A percentile compares a stretch with the other conserved stretches of the same genome.
phyloP scores from a whole-genome alignment of 2,888 invertebrate genomes.

The Lordiphosa andalusiaca region DNA sequence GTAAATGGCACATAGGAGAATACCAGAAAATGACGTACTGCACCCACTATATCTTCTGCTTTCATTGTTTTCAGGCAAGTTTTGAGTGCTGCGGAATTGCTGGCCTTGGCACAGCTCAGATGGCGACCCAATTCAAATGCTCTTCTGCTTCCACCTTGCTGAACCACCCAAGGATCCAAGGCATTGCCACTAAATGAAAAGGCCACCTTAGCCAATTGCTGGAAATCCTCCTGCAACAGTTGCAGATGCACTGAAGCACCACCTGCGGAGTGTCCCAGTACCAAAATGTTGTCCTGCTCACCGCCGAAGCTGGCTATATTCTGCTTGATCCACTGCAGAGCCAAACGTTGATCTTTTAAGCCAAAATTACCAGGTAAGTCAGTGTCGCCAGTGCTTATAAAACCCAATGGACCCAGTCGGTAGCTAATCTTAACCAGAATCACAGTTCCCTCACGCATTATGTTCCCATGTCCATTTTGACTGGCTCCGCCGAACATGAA shows the following conservation, averaged over 20 bases:
- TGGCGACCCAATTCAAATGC: constrained; percentile 83
- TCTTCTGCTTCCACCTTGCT: constrained; percentile 82
- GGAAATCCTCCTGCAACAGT: constrained; percentile 82
- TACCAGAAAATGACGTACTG: constrained; percentile 76
- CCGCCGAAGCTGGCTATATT: constrained; percentile 78
- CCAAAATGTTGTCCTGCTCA: constrained; percentile 83
- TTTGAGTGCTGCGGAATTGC: constrained; percentile 82
- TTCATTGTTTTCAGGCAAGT: constrained; percentile 85
- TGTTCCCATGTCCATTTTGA: constrained; percentile 81
- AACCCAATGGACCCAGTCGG: constrained; percentile 87
- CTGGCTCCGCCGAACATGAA: constrained; percentile 84
- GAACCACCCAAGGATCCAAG: constrained; percentile 84
- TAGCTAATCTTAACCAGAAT: constrained; percentile 87
- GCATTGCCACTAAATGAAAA: constrained; percentile 86
- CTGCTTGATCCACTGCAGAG: constrained; percentile 43
- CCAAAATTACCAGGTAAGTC: constrained; percentile 81
- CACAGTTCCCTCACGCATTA: constrained; percentile 84
- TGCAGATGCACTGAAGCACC: constrained; percentile 89
- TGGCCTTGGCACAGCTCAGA: constrained; percentile 83
- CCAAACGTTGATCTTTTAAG: constrained; percentile 53
- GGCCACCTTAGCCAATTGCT: constrained; percentile 44
- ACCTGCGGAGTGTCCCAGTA: constrained; percentile 87
- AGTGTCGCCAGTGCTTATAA: constrained; percentile 87
- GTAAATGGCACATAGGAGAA: constrained; percentile 86
- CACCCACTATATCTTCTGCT: constrained; percentile 83